phyloP scores from a whole-genome alignment of 2,797 vertebrate genomes.

The Aldrovandia affinis region DNA sequence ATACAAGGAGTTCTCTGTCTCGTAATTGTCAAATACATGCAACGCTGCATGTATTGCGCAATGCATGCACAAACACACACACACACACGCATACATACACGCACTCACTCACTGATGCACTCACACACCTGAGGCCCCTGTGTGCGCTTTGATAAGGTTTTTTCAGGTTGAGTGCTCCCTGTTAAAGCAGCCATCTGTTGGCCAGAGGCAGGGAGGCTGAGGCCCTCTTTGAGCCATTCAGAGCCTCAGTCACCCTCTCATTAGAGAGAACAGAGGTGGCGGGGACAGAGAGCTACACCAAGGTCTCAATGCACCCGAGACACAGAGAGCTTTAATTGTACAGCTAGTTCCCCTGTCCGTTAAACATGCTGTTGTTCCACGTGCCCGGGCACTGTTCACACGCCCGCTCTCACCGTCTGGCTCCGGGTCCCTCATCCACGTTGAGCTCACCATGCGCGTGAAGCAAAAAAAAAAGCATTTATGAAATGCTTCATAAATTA shows the following conservation, averaged over 20 bases:
- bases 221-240: conserved; percentile 21
- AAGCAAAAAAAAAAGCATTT: not conserved
- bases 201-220: conserved; percentile 41
- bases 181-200: conserved; percentile 66
- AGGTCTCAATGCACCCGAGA: not conserved
- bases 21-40: too few relatives aligned
- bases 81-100: conserved; percentile 25
- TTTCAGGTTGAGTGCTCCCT: conserved; percentile 62
- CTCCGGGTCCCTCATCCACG: not conserved
- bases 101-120: not conserved
- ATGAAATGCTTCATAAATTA: not conserved
- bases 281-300: not conserved
- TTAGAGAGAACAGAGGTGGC: conserved; percentile 20
- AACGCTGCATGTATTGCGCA: too few relatives aligned
- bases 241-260: conserved; percentile 23
- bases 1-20: not conserved
- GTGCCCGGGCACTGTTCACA: not conserved
- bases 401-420: not conserved
- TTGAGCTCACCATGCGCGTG: not conserved
- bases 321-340: conserved; percentile 5
- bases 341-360: not conserved
- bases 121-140: conserved; percentile 51
- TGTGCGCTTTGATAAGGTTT: conserved; percentile 30
- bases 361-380: conserved; percentile 14
- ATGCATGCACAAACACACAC: not conserved